Evolutionary conservation across 2,888 invertebrate species (phyloP), one percentile per base, ranked within the genome.

Genomic region (Dryobotodes eremita): DNA sequence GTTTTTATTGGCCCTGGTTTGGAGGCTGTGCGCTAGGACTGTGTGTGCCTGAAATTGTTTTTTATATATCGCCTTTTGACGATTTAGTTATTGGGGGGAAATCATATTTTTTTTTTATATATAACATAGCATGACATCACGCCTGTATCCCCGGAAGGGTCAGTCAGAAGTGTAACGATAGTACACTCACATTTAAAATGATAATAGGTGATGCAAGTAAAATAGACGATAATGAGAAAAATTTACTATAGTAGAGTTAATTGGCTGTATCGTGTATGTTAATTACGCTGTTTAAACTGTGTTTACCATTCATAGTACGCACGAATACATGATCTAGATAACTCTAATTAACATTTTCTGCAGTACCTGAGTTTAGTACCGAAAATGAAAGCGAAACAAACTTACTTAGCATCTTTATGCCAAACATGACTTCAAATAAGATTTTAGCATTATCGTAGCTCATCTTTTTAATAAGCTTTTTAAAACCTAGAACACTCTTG

Each of bases 321-420:
- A 61, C 23, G 59, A 64, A 64, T 53, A 77, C 55, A 46, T 69
- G 57, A 68, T 69, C 48, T 57, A 50, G 68, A 62, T 83, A 69
- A 69, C 13, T 15, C 50, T 80, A 77, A 77, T 69, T 80, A 83
- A 57, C 68, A 83, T 69, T 83, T 62, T 69, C 62, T 59, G 36
- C 5, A 26, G 53, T 23, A 66, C 26, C 31, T 53, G 6, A 42
- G 17, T 55, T 72, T 36, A 57, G 42, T 68, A 46, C 55, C 57
- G 23, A 50, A 69, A 57, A 57, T 57, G 5, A 69, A 80, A 83
- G 17, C 26, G 50, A 57, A 69, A 80, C 36, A 36, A 77, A 57
- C 61, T 46, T 64, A 65, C 6, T 64, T 64, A n/a, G 50, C 31
- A 59, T 65, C 15, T 65, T 26, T 66, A 26, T 53, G 1, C 17